Conservation (phyloP, 2,888 invertebrate species). For the Lithophane leautieri region DNA sequence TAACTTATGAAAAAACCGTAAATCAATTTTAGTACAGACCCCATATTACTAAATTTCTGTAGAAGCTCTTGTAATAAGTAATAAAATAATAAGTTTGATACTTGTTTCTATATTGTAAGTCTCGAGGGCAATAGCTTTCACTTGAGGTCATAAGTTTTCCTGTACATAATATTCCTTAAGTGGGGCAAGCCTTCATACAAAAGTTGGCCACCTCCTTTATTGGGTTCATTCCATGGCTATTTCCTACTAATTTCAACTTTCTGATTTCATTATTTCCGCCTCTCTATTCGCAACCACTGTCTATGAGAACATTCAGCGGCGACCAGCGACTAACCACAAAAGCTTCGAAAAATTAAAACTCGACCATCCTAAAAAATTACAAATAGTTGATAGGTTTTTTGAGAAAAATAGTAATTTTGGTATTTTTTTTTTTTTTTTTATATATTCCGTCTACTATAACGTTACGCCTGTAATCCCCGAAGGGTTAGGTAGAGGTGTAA, state of each 20-base stretch:
- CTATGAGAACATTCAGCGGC: too few relatives aligned
- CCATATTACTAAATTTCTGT: neutral
- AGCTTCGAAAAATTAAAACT: neutral
- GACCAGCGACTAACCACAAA: neutral
- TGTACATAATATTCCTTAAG: neutral
- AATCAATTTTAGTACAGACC: neutral
- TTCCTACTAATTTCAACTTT: too few relatives aligned
- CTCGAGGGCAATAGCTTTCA: neutral
- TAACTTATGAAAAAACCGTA: neutral
- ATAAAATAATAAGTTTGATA: neutral
- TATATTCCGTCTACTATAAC: too few relatives aligned
- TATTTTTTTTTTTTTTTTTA: too few relatives aligned
- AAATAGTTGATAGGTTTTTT: neutral
- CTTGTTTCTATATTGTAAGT: neutral
- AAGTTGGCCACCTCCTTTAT: neutral
- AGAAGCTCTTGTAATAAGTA: neutral
- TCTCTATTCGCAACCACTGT: neutral
- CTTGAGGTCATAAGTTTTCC: neutral
- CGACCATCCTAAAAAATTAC: neutral
- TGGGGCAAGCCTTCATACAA: neutral
- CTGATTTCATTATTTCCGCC: neutral
- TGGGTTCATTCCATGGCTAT: neutral
- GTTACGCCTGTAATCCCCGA: too few relatives aligned
- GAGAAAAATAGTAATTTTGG: neutral
- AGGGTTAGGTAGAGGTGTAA: too few relatives aligned